Conservation (phyloP, 2,113 vertebrate species). For the Orycteropus afer region DNA sequence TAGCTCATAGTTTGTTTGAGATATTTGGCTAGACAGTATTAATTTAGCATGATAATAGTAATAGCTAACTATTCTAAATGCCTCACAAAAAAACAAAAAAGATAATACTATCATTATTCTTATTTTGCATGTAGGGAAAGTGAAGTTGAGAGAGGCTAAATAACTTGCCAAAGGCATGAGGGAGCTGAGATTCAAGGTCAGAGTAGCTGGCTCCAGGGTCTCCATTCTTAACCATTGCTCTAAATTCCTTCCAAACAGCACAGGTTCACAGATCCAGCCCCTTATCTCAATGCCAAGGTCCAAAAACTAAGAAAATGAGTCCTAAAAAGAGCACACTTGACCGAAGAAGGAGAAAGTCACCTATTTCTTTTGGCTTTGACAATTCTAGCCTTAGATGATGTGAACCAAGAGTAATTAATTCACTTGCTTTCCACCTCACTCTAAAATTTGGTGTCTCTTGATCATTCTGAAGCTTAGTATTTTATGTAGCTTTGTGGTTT, state of each 20-base stretch:
- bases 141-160: neutral
- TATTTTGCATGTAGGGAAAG: neutral
- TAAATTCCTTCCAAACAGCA: neutral
- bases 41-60: neutral
- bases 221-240: neutral
- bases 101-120: neutral
- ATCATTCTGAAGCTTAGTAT: neutral
- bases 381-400: neutral
- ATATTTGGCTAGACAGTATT: neutral
- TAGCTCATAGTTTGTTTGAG: neutral
- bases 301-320: neutral
- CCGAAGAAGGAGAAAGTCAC: neutral
- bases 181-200: neutral
- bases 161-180: neutral
- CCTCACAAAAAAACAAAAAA: neutral
- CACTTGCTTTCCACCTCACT: constrained; percentile 11
- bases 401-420: neutral
- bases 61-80: neutral
- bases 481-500: neutral
- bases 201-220: neutral
- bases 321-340: neutral
- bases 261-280: neutral
- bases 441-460: neutral
- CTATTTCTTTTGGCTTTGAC: neutral
- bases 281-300: neutral